Conservation (phyloP, 2,113 vertebrate genomes). For the Sylvietta virens region DNA sequence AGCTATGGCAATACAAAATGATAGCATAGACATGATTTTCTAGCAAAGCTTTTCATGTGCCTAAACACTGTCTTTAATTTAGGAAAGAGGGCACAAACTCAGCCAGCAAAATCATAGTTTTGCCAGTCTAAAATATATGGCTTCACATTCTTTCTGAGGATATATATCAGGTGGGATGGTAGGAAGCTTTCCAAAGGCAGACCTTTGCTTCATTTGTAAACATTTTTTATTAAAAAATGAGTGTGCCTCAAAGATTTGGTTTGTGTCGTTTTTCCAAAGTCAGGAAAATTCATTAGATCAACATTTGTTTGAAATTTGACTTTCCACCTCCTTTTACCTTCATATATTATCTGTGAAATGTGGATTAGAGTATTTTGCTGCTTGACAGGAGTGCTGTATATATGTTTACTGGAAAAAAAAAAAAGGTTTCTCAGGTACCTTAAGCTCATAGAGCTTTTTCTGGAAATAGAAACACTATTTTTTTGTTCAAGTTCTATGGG, state of each 20-base stretch:
- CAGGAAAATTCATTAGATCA: slow-evolving; percentile 37
- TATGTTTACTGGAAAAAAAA: neutral
- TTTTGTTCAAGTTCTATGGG: neutral
- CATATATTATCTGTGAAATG: slow-evolving; percentile 16
- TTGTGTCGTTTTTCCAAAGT: neutral
- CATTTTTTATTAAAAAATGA: slow-evolving; percentile 25
- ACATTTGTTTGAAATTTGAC: neutral
- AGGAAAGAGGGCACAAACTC: neutral
- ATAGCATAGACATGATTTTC: neutral
- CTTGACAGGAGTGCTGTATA: neutral
- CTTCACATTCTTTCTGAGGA: neutral
- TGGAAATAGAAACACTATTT: neutral
- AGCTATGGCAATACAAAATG: neutral
- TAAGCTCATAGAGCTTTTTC: neutral
- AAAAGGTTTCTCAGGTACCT: neutral
- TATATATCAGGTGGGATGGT: neutral
- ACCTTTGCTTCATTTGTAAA: slow-evolving; percentile 7
- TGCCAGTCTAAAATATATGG: neutral
- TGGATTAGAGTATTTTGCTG: neutral
- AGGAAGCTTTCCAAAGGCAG: neutral
- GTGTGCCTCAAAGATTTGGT: neutral
- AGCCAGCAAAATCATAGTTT: neutral
- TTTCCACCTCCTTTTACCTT: neutral
- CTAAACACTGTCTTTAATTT: neutral
- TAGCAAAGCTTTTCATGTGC: neutral